Evolutionary conservation across 2,888 invertebrate species (phyloP).

Genomic region (Melolontha melolontha): DNA sequence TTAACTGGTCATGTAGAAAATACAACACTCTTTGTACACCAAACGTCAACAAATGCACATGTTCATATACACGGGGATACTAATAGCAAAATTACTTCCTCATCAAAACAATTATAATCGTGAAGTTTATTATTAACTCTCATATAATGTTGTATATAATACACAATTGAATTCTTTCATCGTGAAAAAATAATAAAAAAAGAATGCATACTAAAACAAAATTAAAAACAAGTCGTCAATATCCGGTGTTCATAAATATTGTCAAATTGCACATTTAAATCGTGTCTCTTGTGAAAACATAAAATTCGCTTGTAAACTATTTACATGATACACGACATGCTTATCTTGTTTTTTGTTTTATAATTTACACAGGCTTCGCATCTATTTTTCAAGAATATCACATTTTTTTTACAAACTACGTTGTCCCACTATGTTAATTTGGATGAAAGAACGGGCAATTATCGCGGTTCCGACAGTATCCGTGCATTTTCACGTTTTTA

Average conservation of each 20-base stretch:
- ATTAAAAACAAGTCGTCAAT: background rate
- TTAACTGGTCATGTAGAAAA: too few relatives aligned
- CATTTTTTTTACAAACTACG: conserved; percentile 73
- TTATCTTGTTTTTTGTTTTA: conserved; percentile 1
- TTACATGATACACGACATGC: background rate
- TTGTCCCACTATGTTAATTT: conserved; percentile 46
- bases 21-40: too few relatives aligned
- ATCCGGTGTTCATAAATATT: too few relatives aligned
- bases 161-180: conserved; percentile 2
- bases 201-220: background rate
- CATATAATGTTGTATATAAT: background rate
- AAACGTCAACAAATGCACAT: background rate
- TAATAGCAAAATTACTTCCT: conserved; percentile 46
- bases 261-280: too few relatives aligned
- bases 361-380: background rate
- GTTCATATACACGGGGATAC: background rate
- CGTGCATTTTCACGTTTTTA: conserved; percentile 82
- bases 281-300: too few relatives aligned
- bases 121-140: conserved; percentile 34
- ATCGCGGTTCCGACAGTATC: conserved; percentile 85
- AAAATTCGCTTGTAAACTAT: too few relatives aligned
- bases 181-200: background rate
- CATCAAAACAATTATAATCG: conserved; percentile 40
- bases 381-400: conserved; percentile 33
- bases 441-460: conserved; percentile 88